Base-by-base conservation (phyloP, 1,140 invertebrate genomes). In the Trinorchestia longiramus region DNA sequence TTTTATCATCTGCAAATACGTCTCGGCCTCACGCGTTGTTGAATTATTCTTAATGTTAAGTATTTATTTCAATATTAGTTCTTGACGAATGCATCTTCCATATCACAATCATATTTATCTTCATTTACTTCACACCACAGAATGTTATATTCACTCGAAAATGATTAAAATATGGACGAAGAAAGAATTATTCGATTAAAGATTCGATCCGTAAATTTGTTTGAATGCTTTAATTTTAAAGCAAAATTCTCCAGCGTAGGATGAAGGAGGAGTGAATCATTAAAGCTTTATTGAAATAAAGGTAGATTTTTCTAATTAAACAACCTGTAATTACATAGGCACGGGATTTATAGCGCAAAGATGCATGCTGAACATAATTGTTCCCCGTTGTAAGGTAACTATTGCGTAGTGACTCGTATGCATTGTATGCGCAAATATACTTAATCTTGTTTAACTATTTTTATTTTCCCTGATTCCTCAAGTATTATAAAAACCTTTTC, bases 1-100 rank as follows among this genome's bases (percentile, higher is more conserved):
- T n/a, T n/a, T 40, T 0, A 41, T 90, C 88, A 28, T 42, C n/a
- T 90, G 43, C 43, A 42, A 90, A 17, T 42, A 3, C 40, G 44
- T 6, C 15, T 43, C 43, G 43, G 17, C 41, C 36, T 47, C 11
- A 43, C 92, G 19, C 47, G 43, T 94, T 94, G 92, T 94, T 94
- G 92, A 45, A 17, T 90, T 43, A 47, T 47, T 47, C 36, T 45
- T 45, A 45, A 45, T 94, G 19, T 94, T 94, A 94, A 94, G 92
- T 94, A 94, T 94, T 94, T 94, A 94, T 94, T 94, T 94, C 43
- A n/a, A 94, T 94, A 45, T 40, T 94, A 19, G 43, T 47, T 4
- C 43, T 94, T 40, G 41, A 45, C 36, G 40, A 3, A 47, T 41
- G 43, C 40, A 40, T 94, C 43, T 42, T 94, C n/a, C 43, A 45